Evolutionary conservation across 2,888 invertebrate genomes (phyloP), one percentile per base, ranked within the genome.

Genomic region (Dioctria rufipes): DNA sequence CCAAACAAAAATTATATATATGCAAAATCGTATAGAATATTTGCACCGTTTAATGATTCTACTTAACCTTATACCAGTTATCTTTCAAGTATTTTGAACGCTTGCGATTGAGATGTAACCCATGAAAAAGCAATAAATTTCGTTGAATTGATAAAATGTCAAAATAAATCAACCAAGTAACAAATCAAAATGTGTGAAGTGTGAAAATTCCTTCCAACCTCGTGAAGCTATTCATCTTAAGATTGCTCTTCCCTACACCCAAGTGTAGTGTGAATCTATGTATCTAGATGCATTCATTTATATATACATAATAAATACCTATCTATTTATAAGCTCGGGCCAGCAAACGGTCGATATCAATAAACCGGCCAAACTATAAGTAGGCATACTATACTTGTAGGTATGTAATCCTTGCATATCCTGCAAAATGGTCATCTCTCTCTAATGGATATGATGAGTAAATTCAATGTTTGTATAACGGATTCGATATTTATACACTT

Each of bases 91-190:
- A 40, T 11, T 40, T 58, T 43, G n/a, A 37, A 73, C 58, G 42
- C 39, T 73, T n/a, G 73, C 73, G n/a, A 73, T 73, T 77, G 63
- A 77, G 77, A 77, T 77, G 77, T 77, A 63, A 25, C 77, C 40
- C 67, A 66, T 43, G 13, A n/a, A 58, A 37, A 4, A 58, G 88
- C 87, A 87, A 88, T 88, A 88, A 88, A 88, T 88, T 88, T 87
- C 85, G 84, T 83, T 85, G 85, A 87, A 85, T 88, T 88, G 88
- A 88, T 88, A 88, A 88, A 87, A 87, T 87, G 88, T 88, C 88
- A 87, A 87, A 88, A 88, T 88, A 88, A 88, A 88, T 88, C 88
- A 88, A 88, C 83, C 81, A 84, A 84, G 85, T 85, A 86, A 87
- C 87, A 86, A 87, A 86, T 86, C 86, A 86, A 86, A 84, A 82